Base-by-base conservation (phyloP, 2,797 vertebrate species). In the Peromyscus melanophrys region DNA sequence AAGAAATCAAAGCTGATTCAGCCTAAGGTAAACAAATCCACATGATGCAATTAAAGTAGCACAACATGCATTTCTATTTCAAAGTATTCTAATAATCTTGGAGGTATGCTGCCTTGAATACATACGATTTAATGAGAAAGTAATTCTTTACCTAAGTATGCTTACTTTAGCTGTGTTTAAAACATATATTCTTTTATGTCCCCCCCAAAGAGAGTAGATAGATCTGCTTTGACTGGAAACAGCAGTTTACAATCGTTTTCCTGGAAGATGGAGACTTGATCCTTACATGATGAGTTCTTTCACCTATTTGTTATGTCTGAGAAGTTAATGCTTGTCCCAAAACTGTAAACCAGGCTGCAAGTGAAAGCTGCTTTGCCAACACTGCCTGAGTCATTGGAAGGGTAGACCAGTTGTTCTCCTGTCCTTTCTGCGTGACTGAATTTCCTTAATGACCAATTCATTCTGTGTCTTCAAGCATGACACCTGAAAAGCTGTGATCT, bases 371-470 rank as follows among this genome's bases (percentile, higher is more conserved):
- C 12, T 76, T 92, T 96, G 92, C 81, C 77, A 96, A 85, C 89
- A 57, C 8, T 80, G 91, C 94, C 69, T 95, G 96, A 95, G 97
- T 97, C 97, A 96, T 97, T 97, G 96, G 95, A 69, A 94, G 97
- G 90, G 96, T 89, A 95, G 31, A 73, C 95, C 95, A 97, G 96
- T 98, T 97, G 96, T 97, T 95, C 96, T 89, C 71, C 73, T 96
- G 97, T 97, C 97, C 97, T 98, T 98, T 97, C 98, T 97, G 97
- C 89, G 13, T 95, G 98, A 89, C 94, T 97, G 97, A 94, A 97
- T 97, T 97, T 96, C 90, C 75, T 96, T 98, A 98, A 98, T 97
- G 97, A 97, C 95, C 96, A 98, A 96, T 98, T 97, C 97, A 98
- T 97, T 97, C 97, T 97, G 97, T 92, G 97, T 96, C 95, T 96